Evolutionary conservation across 2,797 vertebrate species (phyloP).

Genomic region (Champsocephalus esox): DNA sequence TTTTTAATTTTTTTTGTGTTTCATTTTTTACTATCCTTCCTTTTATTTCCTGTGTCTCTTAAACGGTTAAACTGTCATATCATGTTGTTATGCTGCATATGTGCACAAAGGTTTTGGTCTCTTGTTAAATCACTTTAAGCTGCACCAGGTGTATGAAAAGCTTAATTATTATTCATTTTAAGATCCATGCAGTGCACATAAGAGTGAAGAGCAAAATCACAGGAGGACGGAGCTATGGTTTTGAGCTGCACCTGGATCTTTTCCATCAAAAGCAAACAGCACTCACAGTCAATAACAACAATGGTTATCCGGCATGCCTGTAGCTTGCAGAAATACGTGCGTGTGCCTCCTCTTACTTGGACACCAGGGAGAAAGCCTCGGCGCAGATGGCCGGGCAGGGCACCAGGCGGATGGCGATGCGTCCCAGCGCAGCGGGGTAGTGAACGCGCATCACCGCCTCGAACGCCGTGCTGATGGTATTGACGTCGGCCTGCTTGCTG

Average conservation of each 20-base stretch:
- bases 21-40: too few species aligned
- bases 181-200: slow-evolving; percentile 7
- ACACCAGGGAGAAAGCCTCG: slow-evolving; percentile 95
- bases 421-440: slow-evolving; percentile 94
- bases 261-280: slow-evolving; percentile 36
- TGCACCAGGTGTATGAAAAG: too few species aligned
- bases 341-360: slow-evolving; percentile 87
- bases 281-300: slow-evolving; percentile 19
- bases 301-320: not conserved
- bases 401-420: slow-evolving; percentile 93
- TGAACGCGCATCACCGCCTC: slow-evolving; percentile 96
- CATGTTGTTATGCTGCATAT: too few species aligned
- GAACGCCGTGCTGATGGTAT: slow-evolving; percentile 92
- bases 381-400: slow-evolving; percentile 96
- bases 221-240: not conserved
- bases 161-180: not conserved
- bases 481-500: slow-evolving; percentile 95
- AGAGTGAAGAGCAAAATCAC: slow-evolving; percentile 30
- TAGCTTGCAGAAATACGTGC: slow-evolving; percentile 9
- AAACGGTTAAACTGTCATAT: too few species aligned
- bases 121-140: too few species aligned
- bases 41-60: too few species aligned
- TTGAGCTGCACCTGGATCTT: slow-evolving; percentile 28
- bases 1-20: too few species aligned
- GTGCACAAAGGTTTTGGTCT: too few species aligned